Evolutionary conservation across 2,113 vertebrate species (phyloP).

Genomic region (Crotalus horridus): DNA sequence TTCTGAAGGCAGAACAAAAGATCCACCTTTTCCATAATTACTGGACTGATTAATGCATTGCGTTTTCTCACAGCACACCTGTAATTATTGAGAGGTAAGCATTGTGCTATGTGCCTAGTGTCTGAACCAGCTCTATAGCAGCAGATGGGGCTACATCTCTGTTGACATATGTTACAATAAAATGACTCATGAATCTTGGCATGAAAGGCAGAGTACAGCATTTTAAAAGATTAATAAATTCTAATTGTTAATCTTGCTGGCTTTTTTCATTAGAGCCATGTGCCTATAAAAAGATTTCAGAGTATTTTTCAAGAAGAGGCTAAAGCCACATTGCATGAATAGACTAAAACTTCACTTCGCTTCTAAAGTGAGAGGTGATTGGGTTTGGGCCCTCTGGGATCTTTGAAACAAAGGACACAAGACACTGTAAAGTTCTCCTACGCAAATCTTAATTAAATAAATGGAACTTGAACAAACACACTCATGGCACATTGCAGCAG

Average conservation of each 20-base stretch:
- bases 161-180: slow-evolving; percentile 77
- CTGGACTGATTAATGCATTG: slow-evolving; percentile 70
- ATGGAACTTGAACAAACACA: background rate
- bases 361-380: background rate
- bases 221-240: slow-evolving; percentile 66
- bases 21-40: slow-evolving; percentile 75
- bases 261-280: slow-evolving; percentile 59
- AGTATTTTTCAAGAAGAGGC: background rate
- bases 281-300: slow-evolving; percentile 46
- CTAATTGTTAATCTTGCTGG: slow-evolving; percentile 60
- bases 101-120: slow-evolving; percentile 58
- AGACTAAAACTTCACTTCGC: background rate
- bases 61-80: slow-evolving; percentile 74
- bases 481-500: background rate
- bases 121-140: slow-evolving; percentile 54
- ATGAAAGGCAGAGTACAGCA: slow-evolving; percentile 54
- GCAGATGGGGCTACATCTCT: slow-evolving; percentile 81
- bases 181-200: slow-evolving; percentile 69
- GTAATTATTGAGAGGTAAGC: slow-evolving; percentile 76
- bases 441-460: background rate
- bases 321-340: background rate
- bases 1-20: slow-evolving; percentile 77
- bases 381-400: background rate
- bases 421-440: background rate
- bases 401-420: background rate